Evolutionary conservation across 1,140 invertebrate genomes (phyloP).

Genomic region (Panagrolaimus sp.): DNA sequence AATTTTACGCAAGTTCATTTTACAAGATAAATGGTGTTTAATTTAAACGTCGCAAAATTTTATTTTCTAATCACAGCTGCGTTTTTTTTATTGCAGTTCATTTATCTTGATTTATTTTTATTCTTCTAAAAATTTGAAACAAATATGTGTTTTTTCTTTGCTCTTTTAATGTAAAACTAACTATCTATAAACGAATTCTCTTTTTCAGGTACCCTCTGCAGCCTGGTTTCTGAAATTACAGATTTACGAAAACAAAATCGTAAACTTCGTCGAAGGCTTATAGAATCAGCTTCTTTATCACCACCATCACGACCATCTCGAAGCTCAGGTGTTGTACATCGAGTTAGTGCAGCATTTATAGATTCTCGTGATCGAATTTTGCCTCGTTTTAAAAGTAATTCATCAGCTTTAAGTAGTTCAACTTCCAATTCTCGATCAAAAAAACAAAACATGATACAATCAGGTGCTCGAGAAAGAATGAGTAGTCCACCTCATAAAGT

Average conservation of each 20-base stretch:
- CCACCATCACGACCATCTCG: not conserved
- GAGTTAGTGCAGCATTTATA: constrained; percentile 1
- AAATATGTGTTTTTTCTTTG: not conserved
- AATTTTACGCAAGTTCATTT: not conserved
- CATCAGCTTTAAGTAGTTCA: not conserved
- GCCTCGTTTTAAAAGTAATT: not conserved
- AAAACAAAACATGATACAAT: constrained; percentile 5
- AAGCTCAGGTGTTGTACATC: not conserved
- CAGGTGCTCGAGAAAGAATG: constrained; percentile 8
- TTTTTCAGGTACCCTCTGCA: constrained; percentile 7
- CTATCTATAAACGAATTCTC: too few species aligned
- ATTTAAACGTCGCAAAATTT: not conserved
- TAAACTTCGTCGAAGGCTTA: constrained; percentile 4
- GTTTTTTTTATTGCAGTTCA: too few species aligned
- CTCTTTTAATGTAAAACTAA: not conserved
- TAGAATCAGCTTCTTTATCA: constrained; percentile 4
- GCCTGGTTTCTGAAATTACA: constrained; percentile 5
- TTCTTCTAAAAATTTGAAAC: constrained; percentile 3
- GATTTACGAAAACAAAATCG: constrained; percentile 17
- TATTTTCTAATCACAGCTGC: too few species aligned
- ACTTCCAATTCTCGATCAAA: not conserved
- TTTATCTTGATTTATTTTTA: constrained; percentile 12
- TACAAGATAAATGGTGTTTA: constrained; percentile 2
- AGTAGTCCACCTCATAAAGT: constrained; percentile 15
- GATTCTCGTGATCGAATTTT: not conserved